Percentiles rank a stretch among this genome's conserved stretches.
These are phyloP conservation scores for Novumbra hubbsi DNA, from an alignment of 2,797 vertebrate species.

Conservation along the genomic window DNA sequence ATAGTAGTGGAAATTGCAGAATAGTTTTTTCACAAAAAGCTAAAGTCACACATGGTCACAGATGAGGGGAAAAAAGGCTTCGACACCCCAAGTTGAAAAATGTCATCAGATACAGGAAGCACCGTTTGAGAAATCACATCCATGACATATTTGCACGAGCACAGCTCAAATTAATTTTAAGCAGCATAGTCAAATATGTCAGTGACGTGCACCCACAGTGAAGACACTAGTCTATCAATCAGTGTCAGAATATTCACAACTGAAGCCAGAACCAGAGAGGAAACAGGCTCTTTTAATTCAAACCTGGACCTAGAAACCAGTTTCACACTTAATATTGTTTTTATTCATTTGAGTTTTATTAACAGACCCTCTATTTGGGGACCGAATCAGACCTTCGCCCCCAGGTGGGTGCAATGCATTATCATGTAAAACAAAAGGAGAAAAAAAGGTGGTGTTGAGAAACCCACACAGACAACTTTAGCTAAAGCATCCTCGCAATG, in stretches of 20 bases:
- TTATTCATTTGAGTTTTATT: no score
- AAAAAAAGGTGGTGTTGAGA: neutral
- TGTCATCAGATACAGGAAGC: neutral
- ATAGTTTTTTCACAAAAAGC: neutral
- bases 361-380: neutral
- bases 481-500: neutral
- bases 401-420: neutral
- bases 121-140: neutral
- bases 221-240: neutral
- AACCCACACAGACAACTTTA: neutral
- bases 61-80: neutral
- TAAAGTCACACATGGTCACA: neutral
- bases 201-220: neutral
- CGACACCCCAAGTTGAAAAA: neutral
- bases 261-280: neutral
- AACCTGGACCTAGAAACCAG: neutral
- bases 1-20: neutral
- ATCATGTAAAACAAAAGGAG: neutral
- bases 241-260: neutral
- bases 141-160: neutral
- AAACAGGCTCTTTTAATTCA: neutral
- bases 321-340: neutral
- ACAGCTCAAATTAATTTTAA: neutral
- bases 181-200: neutral
- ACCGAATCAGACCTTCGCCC: neutral